Conservation (phyloP, 1,140 invertebrate genomes). For the Coenobita brevimanus region DNA sequence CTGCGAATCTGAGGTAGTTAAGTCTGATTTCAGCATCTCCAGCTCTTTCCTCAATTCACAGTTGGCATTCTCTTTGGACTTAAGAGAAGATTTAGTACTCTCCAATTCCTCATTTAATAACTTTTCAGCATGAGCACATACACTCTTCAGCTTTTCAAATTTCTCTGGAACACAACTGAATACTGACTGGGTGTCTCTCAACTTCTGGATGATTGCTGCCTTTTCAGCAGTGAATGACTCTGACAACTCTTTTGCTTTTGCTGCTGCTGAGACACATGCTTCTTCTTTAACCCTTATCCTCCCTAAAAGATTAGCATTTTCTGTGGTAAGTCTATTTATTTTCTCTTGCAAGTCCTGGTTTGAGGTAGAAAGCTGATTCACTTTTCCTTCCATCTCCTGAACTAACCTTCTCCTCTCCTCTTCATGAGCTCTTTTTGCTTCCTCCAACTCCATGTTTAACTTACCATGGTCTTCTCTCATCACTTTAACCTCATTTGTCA, state of each 20-base stretch:
- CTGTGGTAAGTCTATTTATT: not conserved
- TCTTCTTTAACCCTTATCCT: not conserved
- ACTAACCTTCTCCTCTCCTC: not conserved
- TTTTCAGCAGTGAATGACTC: not conserved
- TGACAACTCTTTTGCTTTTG: not conserved
- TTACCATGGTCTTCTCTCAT: not conserved
- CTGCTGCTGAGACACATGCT: not conserved
- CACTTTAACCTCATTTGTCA: not conserved
- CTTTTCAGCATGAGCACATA: not conserved
- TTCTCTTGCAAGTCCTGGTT: not conserved
- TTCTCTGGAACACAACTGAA: not conserved
- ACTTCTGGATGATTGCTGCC: not conserved
- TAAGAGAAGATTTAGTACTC: not conserved
- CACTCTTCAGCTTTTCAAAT: not conserved
- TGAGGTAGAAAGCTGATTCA: not conserved
- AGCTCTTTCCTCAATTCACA: not conserved
- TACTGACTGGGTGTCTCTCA: not conserved
- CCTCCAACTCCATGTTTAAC: not conserved
- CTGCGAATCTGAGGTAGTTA: not conserved
- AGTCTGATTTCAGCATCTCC: not conserved
- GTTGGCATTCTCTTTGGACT: not conserved
- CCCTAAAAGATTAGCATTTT: not conserved
- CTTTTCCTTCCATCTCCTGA: not conserved
- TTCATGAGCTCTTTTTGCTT: not conserved
- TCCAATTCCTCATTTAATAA: not conserved